These are phyloP conservation scores for Bursaphelenchus mucronatus DNA, from an alignment of 1,140 invertebrate species.

Conservation along the genomic window DNA sequence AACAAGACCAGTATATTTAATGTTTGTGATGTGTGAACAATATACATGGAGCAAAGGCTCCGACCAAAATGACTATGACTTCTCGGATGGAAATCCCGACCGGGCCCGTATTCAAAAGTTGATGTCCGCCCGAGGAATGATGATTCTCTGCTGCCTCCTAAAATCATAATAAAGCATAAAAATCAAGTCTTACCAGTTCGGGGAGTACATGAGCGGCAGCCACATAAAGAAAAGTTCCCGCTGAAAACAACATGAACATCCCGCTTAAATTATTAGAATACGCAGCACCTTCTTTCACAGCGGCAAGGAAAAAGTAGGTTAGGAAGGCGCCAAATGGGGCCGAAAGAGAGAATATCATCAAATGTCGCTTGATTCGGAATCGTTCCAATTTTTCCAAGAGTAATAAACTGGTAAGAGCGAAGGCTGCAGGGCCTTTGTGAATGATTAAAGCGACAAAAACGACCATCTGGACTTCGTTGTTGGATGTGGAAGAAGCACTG, in stretches of 20 bases:
- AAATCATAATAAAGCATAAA: constrained; percentile 61
- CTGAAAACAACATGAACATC: constrained; percentile 94
- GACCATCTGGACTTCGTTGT: constrained; percentile 91
- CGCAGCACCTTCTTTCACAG: constrained; percentile 63
- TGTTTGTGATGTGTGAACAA: constrained; percentile 87
- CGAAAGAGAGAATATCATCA: constrained; percentile 86
- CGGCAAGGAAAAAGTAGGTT: constrained; percentile 72
- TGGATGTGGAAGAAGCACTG: constrained; percentile 86
- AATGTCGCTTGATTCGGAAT: constrained; percentile 77
- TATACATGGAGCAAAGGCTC: constrained; percentile 77
- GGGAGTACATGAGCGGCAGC: constrained; percentile 95
- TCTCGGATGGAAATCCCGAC: constrained; percentile 72
- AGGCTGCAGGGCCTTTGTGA: constrained; percentile 91
- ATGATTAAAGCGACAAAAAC: constrained; percentile 93
- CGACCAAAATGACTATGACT: constrained; percentile 75
- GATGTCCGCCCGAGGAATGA: constrained; percentile 10
- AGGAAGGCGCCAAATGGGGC: constrained; percentile 83
- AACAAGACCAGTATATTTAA: constrained; percentile 61
- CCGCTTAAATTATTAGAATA: constrained; percentile 84
- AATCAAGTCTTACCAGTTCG: constrained; percentile 68
- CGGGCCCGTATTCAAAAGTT: constrained; percentile 41
- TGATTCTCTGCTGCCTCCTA: constrained; percentile 30
- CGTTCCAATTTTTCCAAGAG: constrained; percentile 88
- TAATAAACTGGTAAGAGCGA: constrained; percentile 92
- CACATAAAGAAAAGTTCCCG: constrained; percentile 96